Base-by-base conservation (phyloP, 2,113 vertebrate genomes). In the Apeltes quadracus region DNA sequence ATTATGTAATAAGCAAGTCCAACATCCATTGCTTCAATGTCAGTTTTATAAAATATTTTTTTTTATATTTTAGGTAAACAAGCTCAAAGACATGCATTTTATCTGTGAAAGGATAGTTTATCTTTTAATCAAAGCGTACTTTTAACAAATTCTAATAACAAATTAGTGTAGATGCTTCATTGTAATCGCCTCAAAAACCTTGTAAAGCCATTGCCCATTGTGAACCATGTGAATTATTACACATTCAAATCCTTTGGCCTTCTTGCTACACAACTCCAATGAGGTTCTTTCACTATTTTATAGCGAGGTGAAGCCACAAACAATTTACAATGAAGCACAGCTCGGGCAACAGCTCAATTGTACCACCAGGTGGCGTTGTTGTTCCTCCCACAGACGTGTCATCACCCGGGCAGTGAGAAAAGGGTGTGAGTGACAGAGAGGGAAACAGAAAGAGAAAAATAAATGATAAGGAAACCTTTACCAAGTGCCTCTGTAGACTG, bases 331-430 rank as follows among this genome's bases (percentile, higher is more conserved):
- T n/a, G 3, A 39, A 36, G 2, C n/a, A 15, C 34, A 38, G 14
- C 12, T 43, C 5, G 5, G 4, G 23, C 48, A 68, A 56, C 14
- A 62, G 22, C 32, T 3, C 0, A 32, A 0, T 12, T 54, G 2
- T 4, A n/a, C 66, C 71, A 71, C 66, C 9, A 27, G 72, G 50
- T 11, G 76, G 43, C 66, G 22, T 32, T 66, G 48, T 29, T 67
- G 61, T 23, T 32, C 61, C 34, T 20, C 39, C 15, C n/a, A 51
- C 25, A 57, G 25, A 59, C 55, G 18, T 12, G 25, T 41, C 3
- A 12, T 8, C 20, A 22, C 23, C n/a, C 16, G 8, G 8, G 29
- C 12, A 38, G 16, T 36, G 48, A 61, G 27, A 8, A n/a, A 72
- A 29, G 36, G 38, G 59, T 63, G 48, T 15, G 8, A 70, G 23